These are phyloP conservation scores for Polylopha cassiicola DNA, from an alignment of 2,888 invertebrate species.

Conservation along the genomic window DNA sequence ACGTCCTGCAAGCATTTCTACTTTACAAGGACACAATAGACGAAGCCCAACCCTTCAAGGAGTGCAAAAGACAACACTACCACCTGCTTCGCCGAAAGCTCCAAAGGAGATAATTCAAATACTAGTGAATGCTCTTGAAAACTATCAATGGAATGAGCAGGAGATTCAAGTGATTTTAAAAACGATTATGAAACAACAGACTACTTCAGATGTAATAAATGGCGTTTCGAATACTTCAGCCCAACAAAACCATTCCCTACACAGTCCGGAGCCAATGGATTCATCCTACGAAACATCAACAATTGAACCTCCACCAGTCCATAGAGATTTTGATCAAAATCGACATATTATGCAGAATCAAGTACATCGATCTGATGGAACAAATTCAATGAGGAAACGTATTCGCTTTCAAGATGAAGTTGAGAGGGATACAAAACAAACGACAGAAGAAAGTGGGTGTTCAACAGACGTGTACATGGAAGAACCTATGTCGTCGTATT, in stretches of 20 bases:
- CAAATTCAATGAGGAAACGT: neutral
- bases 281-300: neutral
- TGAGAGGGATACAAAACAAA: conserved; percentile 1
- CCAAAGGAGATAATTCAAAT: neutral
- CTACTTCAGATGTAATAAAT: neutral
- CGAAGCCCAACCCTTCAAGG: conserved; percentile 4
- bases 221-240: neutral
- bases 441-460: neutral
- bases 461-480: neutral
- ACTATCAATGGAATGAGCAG: conserved; percentile 2
- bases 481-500: neutral
- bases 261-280: neutral
- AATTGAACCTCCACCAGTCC: conserved; percentile 3
- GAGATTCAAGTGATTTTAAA: conserved; percentile 2
- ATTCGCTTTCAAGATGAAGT: neutral
- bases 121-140: neutral
- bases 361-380: neutral
- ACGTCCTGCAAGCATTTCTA: neutral
- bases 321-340: neutral
- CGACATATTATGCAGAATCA: neutral
- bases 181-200: neutral
- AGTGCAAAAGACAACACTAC: conserved; percentile 2
- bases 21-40: neutral
- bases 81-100: neutral
- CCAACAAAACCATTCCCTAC: neutral